Conservation (phyloP, 2,113 vertebrate species). For the Anguilla japonica region DNA sequence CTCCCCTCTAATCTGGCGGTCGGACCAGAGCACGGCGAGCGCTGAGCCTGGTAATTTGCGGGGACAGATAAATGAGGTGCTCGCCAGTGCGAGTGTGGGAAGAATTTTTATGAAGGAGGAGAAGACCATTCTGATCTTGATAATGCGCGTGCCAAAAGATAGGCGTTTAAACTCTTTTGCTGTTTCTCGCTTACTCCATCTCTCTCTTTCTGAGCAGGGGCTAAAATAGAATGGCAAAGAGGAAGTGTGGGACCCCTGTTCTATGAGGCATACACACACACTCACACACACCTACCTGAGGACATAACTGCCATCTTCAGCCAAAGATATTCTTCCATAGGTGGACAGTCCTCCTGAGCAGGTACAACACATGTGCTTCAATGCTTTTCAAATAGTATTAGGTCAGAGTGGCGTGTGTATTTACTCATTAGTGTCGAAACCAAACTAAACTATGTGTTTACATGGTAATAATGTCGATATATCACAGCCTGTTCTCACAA, state of each 20-base stretch:
- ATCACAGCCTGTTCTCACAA: too few species aligned
- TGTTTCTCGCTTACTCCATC: neutral
- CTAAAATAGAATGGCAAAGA: neutral
- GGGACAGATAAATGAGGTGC: constrained; percentile 5
- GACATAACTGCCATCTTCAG: neutral
- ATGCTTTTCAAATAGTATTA: too few species aligned
- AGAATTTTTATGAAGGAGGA: neutral
- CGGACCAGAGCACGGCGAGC: neutral
- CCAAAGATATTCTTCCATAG: neutral
- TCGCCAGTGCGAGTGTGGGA: constrained; percentile 15
- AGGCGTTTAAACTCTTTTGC: too few species aligned
- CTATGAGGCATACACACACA: neutral
- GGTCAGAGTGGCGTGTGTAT: too few species aligned
- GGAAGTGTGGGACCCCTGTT: neutral
- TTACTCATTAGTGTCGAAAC: too few species aligned
- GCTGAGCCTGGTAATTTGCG: neutral
- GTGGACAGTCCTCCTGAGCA: too few species aligned
- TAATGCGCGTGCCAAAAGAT: too few species aligned
- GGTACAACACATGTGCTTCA: too few species aligned
- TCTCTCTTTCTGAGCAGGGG: neutral
- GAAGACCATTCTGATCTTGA: neutral
- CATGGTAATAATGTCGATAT: too few species aligned
- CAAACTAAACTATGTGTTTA: too few species aligned
- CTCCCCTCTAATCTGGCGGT: neutral
- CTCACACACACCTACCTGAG: neutral